Evolutionary conservation across 2,113 vertebrate genomes (phyloP), one percentile per base, ranked within the genome.

Genomic region (Nanorana parkeri): DNA sequence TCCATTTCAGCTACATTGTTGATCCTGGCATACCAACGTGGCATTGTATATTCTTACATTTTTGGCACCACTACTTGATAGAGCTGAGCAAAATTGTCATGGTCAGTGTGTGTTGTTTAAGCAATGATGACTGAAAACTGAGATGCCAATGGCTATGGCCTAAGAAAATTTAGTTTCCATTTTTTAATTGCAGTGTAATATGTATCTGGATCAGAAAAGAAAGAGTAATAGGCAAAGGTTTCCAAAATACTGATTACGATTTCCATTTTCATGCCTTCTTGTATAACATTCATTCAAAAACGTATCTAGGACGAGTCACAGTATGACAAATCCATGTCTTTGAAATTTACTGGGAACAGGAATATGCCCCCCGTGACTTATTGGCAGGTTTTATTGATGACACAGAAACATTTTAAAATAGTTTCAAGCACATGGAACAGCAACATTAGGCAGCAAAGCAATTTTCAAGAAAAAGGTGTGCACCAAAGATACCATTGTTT

Each of bases 271-370:
- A 52, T 66, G 76, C 76, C 47, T 78, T 54, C 19, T 66, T 67
- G 61, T 78, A 55, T 29, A 73, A 26, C 55, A 55, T 17, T n/a
- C 24, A 47, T 17, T 66, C 32, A 54, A 55, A 78, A 47, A 23
- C 24, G 26, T 47, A 78, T 78, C 47, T 78, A 66, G 76, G 76
- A 66, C 63, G 47, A 32, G 41, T 78, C 76, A 78, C 76, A 78
- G 76, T 67, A 65, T 66, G 41, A 52, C 54, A 28, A 78, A 66
- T 78, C 47, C 41, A 52, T 78, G 65, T 54, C 76, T 64, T 52
- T 54, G 24, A 78, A 55, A 76, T 36, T 19, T 77, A 64, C 5
- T 78, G 28, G 19, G 60, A 65, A 52, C 13, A 52, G 41, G 75
- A 77, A 66, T 78, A 28, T 65, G n/a, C 26, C 29, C 47, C 61